Base-by-base conservation (phyloP, 2,797 vertebrate species). In the Semaprochilodus insignis region DNA sequence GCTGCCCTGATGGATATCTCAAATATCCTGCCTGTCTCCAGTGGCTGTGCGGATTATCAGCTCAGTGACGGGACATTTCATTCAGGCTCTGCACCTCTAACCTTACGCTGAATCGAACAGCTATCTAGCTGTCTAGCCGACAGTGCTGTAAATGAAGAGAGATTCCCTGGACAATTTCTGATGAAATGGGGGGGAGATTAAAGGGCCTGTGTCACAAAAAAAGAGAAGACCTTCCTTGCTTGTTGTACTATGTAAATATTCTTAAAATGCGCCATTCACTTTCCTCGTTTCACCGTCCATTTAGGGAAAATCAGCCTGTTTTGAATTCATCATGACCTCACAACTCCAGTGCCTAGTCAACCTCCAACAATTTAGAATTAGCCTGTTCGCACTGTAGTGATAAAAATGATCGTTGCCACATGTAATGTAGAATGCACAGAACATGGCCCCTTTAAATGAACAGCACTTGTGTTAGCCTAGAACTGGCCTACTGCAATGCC, bases 1-100 rank as follows among this genome's bases (percentile, higher is more conserved):
- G 93, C 94, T 91, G 91, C 91, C 92, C 94, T 95, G 94, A 96
- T 95, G 94, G 94, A 95, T 95, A 94, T 96, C 94, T 95, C 95
- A 95, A 95, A 96, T 95, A 94, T 95, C 76, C 87, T 78, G 75
- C 67, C 78, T 77, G 80, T 75, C 82, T 83, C 67, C 60, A 66
- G 72, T 25, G 19, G 62, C 78, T 60, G 70, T 34, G 54, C 67
- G 78, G 31, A 66, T 76, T 85, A 84, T 83, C 87, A 63, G 44
- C 34, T 21, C 52, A 92, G 94, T 95, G 95, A 95, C 93, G 93
- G 95, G 96, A 94, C 93, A 93, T 94, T 95, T 81, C 91, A 94
- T 94, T 92, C 93, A 94, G 91, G 93, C 94, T 89, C 67, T 92
- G 93, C 94, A 93, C 94, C 88, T 91, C 95, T 95, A 96, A 96